Percentiles rank a stretch among this genome's conserved stretches.
Conservation (phyloP, 2,888 invertebrate species). For the Lasioglossum vierecki region DNA sequence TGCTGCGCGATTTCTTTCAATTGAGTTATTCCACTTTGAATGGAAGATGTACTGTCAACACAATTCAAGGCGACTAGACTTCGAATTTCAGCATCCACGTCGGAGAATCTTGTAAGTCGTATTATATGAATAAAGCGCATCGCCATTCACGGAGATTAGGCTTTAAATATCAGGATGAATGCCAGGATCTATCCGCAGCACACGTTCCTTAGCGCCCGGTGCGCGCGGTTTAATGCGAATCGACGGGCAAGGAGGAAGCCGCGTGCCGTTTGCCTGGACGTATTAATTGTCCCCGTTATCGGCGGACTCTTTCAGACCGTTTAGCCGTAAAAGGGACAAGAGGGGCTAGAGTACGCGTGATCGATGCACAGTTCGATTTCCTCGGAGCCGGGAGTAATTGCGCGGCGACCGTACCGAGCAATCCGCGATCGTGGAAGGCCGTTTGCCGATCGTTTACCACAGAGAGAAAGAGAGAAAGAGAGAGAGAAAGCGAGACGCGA, state of each 20-base stretch:
- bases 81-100: neutral
- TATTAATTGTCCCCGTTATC: slow-evolving; percentile 30
- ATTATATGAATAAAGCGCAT: neutral
- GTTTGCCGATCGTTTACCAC: slow-evolving; percentile 20
- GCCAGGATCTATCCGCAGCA: neutral
- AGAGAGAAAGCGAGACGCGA: neutral
- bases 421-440: slow-evolving; percentile 63
- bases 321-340: slow-evolving; percentile 13
- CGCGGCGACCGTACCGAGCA: slow-evolving; percentile 37
- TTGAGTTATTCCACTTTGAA: neutral
- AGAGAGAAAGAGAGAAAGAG: neutral
- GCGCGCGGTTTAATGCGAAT: neutral
- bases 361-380: slow-evolving; percentile 40
- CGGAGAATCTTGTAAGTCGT: neutral
- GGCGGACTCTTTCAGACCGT: neutral
- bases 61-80: too few relatives aligned
- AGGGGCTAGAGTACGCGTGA: slow-evolving; percentile 21
- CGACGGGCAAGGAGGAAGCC: neutral
- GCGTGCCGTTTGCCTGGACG: slow-evolving; percentile 1
- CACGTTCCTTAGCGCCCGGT: neutral
- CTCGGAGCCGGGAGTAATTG: slow-evolving; percentile 50
- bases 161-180: neutral
- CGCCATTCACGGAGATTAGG: neutral
- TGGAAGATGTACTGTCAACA: neutral
- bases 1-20: neutral